A percentile compares a stretch with the other conserved stretches of the same genome.
Evolutionary conservation across 2,888 invertebrate species (phyloP).

Genomic region (Ornithoptera priamus): DNA sequence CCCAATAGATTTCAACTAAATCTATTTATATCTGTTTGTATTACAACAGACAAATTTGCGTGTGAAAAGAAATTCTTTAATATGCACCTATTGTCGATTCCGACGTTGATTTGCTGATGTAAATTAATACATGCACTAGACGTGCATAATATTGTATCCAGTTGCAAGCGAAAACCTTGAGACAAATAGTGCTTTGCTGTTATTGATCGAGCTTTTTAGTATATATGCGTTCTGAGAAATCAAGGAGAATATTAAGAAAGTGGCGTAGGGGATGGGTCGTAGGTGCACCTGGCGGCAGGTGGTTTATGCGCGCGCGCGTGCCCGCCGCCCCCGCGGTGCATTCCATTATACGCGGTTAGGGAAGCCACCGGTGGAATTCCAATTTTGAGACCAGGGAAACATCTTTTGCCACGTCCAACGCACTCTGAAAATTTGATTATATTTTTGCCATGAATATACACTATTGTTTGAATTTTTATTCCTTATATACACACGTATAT

Average conservation of each 20-base stretch:
- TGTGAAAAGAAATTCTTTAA: too few relatives aligned
- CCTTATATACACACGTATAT: too few relatives aligned
- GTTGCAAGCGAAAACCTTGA: not conserved
- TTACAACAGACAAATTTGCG: too few relatives aligned
- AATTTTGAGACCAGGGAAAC: not conserved
- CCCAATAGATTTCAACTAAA: too few relatives aligned
- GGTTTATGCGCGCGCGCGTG: slow-evolving; percentile 18
- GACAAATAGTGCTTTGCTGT: not conserved
- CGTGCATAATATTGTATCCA: not conserved
- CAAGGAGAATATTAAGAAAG: not conserved
- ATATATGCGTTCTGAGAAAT: slow-evolving; percentile 1
- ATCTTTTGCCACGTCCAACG: too few relatives aligned
- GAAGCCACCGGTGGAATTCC: slow-evolving; percentile 3
- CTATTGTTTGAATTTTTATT: too few relatives aligned
- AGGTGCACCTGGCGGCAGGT: slow-evolving; percentile 65
- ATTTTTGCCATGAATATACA: too few relatives aligned
- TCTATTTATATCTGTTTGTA: too few relatives aligned
- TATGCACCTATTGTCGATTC: too few relatives aligned
- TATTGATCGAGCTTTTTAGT: not conserved
- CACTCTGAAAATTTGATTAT: too few relatives aligned
- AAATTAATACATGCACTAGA: too few relatives aligned
- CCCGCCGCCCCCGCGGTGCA: slow-evolving; percentile 32
- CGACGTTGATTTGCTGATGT: too few relatives aligned
- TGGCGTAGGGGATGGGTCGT: slow-evolving; percentile 39
- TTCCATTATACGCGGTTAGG: slow-evolving; percentile 4